Percentiles rank a stretch among this genome's conserved stretches.
phyloP scores from a whole-genome alignment of 2,113 vertebrate species.

The Marmota monax region DNA sequence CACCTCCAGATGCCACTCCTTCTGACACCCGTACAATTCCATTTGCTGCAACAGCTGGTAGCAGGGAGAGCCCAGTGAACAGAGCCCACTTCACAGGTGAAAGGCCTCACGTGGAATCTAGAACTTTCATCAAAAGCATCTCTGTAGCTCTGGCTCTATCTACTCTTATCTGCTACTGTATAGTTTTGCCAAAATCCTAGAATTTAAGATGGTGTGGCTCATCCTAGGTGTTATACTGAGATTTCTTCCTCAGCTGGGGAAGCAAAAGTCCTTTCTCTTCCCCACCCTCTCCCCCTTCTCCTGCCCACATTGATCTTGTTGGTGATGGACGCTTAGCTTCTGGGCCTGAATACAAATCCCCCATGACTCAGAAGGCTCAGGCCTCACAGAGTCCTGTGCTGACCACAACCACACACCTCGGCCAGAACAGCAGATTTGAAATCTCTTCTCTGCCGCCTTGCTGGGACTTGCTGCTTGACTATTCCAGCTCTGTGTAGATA shows the following conservation, averaged over 20 bases:
- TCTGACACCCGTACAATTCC: not conserved
- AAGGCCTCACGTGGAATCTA: not conserved
- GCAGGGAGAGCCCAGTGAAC: not conserved
- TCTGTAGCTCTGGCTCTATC: not conserved
- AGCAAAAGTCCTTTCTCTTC: not conserved
- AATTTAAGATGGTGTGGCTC: not conserved
- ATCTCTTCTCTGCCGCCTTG: not conserved
- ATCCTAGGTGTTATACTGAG: not conserved
- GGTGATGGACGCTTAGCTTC: not conserved
- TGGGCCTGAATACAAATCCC: not conserved
- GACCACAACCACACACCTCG: not conserved
- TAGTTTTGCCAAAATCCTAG: not conserved
- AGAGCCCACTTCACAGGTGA: not conserved
- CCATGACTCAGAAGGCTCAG: not conserved
- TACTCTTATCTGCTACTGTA: not conserved
- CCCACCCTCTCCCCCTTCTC: not conserved
- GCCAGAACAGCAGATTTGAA: not conserved
- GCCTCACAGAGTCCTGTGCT: not conserved
- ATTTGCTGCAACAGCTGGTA: not conserved
- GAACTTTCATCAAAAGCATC: not conserved
- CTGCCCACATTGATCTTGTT: not conserved
- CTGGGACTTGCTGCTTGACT: not conserved
- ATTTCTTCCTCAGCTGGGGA: not conserved
- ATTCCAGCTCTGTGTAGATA: not conserved
- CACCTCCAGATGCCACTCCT: not conserved